Base-by-base conservation (phyloP, 2,113 vertebrate genomes). In the Pungitius pungitius region DNA sequence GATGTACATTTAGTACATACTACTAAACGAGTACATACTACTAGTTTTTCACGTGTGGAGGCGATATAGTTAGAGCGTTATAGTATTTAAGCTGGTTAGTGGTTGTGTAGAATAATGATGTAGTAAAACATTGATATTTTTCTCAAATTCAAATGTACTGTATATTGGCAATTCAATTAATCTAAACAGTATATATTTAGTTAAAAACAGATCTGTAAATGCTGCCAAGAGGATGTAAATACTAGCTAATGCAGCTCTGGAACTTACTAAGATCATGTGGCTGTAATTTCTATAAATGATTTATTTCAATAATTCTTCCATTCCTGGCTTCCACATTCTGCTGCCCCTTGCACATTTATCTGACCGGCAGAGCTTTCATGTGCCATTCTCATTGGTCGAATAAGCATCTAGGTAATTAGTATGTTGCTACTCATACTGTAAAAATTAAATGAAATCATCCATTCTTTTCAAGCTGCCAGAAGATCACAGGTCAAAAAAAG, bases 401-500 rank as follows among this genome's bases (percentile, higher is more conserved):
- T 49, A n/a, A 10, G 20, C 45, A 49, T n/a, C 45, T 20, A 10
- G 45, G 45, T 35, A 4, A 49, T n/a, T 6, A n/a, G n/a, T 49
- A 49, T n/a, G 45, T n/a, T 13, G 20, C 15, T 35, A 33, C 17
- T 51, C 12, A 39, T 30, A 12, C 18, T 17, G 30, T 45, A 49
- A 62, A 57, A 58, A 62, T 20, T n/a, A 26, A 6, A 51, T 18
- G 11, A 40, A 49, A 59, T 27, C 14, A 59, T 27, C 4, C 1
- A 58, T 22, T 20, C 26, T 26, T 51, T 49, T 33, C 37, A 45
- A 11, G 15, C 22, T 39, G 26, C 22, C 30, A 27, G 17, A 5
- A 35, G 60, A 69, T 65, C 10, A 33, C 1, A 56, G 37, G 33
- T 73, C 26, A 64, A 33, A 75, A 47, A 18, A 45, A 43, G 45